Conservation (phyloP, 2,113 vertebrate species). For the Lutjanus erythropterus region DNA sequence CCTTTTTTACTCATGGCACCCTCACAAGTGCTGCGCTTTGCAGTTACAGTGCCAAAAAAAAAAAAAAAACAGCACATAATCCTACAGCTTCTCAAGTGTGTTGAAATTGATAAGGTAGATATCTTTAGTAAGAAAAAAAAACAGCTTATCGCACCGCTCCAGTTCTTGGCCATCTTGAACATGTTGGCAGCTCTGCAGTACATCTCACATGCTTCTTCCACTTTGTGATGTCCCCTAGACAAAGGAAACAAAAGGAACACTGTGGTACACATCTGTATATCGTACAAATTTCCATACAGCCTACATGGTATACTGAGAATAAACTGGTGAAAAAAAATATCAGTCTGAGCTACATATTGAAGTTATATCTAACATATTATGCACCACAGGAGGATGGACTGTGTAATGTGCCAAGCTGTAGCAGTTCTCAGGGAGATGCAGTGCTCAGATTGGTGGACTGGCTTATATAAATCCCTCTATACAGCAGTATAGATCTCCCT, state of each 20-base stretch:
- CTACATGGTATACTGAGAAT: neutral
- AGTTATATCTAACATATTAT: neutral
- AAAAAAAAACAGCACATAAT: constrained; percentile 6
- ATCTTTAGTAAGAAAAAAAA: constrained; percentile 16
- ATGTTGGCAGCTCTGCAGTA: constrained; percentile 98
- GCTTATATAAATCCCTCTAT: constrained; percentile 21
- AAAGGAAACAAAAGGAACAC: constrained; percentile 6
- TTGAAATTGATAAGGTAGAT: constrained; percentile 2
- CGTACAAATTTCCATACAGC: neutral
- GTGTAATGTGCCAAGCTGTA: neutral
- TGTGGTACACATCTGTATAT: neutral
- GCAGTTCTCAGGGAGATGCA: constrained; percentile 4
- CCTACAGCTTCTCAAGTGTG: constrained; percentile 1
- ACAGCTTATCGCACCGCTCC: constrained; percentile 88
- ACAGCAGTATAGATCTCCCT: constrained; percentile 12
- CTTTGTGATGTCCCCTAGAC: constrained; percentile 92
- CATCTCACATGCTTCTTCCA: constrained; percentile 99
- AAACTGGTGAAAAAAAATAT: neutral
- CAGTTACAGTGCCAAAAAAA: constrained; percentile 26
- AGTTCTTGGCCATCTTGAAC: constrained; percentile 99
- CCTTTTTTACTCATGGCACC: constrained; percentile 10
- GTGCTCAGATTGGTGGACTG: neutral
- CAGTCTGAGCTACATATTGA: neutral
- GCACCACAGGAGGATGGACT: neutral
- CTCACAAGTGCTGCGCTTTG: constrained; percentile 38